phyloP scores from a whole-genome alignment of 2,797 vertebrate species.

The Arremon aurantiirostris region DNA sequence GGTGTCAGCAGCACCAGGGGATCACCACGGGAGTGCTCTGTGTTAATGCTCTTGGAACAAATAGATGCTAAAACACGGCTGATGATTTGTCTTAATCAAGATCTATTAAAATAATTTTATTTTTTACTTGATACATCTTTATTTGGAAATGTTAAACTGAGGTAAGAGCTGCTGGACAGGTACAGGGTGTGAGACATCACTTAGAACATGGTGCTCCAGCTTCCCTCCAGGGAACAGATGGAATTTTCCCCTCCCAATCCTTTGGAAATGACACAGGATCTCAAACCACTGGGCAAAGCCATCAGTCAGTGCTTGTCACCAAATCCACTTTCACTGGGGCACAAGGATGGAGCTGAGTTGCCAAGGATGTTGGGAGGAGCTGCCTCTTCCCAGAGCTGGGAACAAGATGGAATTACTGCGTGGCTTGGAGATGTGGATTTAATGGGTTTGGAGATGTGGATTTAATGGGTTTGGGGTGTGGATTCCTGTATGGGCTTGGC shows the following conservation, averaged over 20 bases:
- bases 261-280: not conserved
- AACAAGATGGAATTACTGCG: not conserved
- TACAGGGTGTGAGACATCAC: rapidly evolving
- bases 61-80: not conserved
- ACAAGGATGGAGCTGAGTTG: not conserved
- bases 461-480: not conserved
- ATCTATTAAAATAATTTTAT: constrained; percentile 13
- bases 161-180: not conserved
- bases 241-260: not conserved
- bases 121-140: not conserved
- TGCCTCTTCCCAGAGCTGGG: not conserved
- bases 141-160: not conserved
- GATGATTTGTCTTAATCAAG: not conserved
- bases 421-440: not conserved
- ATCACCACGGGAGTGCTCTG: rapidly evolving
- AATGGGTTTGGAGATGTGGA: not conserved
- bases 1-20: not conserved
- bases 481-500: not conserved
- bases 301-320: not conserved
- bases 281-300: rapidly evolving
- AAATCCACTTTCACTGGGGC: too few relatives aligned
- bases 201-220: not conserved
- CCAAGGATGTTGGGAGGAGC: not conserved
- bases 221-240: not conserved
- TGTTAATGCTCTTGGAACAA: not conserved